Percentiles rank a stretch among this genome's conserved stretches.
These are phyloP conservation scores for Chrysolina haemoptera DNA, from an alignment of 2,888 invertebrate genomes.

Conservation along the genomic window DNA sequence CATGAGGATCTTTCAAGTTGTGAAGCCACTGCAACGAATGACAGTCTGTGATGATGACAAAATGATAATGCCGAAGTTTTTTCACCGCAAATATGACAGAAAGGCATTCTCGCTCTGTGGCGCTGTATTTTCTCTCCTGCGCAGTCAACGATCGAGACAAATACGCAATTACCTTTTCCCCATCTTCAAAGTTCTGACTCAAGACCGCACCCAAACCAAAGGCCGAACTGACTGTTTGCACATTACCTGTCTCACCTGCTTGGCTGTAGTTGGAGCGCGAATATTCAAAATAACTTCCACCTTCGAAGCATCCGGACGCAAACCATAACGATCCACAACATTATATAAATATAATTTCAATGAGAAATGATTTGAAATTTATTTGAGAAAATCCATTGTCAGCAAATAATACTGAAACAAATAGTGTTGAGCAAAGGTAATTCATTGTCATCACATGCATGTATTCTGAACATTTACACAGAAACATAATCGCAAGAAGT, in stretches of 20 bases:
- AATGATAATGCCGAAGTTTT: neutral
- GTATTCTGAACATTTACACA: no score
- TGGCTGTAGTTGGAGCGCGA: constrained; percentile 11
- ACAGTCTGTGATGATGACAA: neutral
- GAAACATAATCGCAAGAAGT: no score
- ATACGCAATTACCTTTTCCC: constrained; percentile 2
- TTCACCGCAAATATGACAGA: neutral
- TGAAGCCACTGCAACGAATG: neutral
- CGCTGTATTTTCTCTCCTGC: neutral
- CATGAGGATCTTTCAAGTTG: neutral
- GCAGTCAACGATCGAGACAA: neutral
- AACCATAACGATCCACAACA: constrained; percentile 37
- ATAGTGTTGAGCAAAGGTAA: no score
- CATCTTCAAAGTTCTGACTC: no score
- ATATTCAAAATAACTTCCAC: constrained; percentile 30
- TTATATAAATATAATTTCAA: constrained; percentile 41
- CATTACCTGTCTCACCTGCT: constrained; percentile 21
- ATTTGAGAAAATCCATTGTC: no score
- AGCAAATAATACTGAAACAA: no score
- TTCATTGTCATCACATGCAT: no score
- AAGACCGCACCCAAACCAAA: no score
- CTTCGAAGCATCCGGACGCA: constrained; percentile 33
- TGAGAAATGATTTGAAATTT: no score
- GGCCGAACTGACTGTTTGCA: no score
- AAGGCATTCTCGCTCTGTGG: neutral